Percentiles rank a stretch among this genome's conserved stretches.
Evolutionary conservation across 2,113 vertebrate species (phyloP).

Genomic region (Nothocercus nigrocapillus): DNA sequence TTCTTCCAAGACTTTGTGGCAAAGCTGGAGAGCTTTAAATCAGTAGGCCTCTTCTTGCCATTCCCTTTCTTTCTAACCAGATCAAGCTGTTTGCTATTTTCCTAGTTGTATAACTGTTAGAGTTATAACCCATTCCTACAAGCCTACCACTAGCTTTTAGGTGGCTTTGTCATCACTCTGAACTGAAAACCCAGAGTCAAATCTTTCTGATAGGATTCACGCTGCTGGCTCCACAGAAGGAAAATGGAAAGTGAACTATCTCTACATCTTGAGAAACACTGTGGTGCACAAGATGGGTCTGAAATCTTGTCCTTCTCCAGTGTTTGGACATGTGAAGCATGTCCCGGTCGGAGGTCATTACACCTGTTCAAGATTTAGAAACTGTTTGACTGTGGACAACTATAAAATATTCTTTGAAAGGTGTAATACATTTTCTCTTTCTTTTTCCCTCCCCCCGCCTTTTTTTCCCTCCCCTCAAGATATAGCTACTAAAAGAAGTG

Average conservation of each 20-base stretch:
- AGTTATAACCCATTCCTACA: not conserved
- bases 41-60: not conserved
- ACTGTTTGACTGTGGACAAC: not conserved
- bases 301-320: not conserved
- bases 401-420: not conserved
- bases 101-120: not conserved
- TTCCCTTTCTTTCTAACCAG: not conserved
- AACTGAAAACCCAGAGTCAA: not conserved
- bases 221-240: not conserved
- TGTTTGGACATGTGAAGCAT: not conserved
- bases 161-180: not conserved
- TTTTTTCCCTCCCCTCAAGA: not conserved
- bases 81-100: not conserved
- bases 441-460: not conserved
- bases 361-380: not conserved
- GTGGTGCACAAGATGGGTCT: not conserved
- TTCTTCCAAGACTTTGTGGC: not conserved
- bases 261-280: not conserved
- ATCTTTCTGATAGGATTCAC: not conserved
- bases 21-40: not conserved
- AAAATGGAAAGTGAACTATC: not conserved
- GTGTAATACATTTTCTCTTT: not conserved
- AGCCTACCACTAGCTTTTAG: not conserved
- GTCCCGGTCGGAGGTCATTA: not conserved
- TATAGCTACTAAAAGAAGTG: not conserved